Base-by-base conservation (phyloP, 2,797 vertebrate genomes). In the Syngnathus acus region DNA sequence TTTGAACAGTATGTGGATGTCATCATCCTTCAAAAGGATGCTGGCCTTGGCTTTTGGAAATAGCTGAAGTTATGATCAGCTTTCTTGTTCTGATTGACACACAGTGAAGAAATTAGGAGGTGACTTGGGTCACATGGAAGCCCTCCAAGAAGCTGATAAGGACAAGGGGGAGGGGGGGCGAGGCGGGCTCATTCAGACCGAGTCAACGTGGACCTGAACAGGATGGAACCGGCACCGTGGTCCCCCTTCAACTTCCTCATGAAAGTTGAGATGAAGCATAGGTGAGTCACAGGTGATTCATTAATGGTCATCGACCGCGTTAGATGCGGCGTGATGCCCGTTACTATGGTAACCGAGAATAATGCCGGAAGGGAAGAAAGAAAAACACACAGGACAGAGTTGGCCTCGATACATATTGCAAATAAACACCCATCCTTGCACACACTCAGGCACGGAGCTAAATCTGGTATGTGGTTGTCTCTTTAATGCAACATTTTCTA, bases 151-250 rank as follows among this genome's bases (percentile, higher is more conserved):
- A 75, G 77, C 65, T 71, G 77, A 77, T 73, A 70, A n/a, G 48
- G 59, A 16, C 72, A 65, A 66, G 82, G 74, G 32, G 32, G 32
- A 32, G 32, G 32, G 32, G 32, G 76, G 69, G 76, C 57, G 72
- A 70, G 32, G 65, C 63, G 80, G 79, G 75, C 84, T 87, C 84
- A 83, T 86, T 86, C 77, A 74, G 78, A 78, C 73, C 78, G 65
- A 80, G 84, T 81, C 72, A 85, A 86, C 84, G 87, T 86, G 85
- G 87, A 87, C 79, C 80, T 71, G 85, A 70, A 82, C 71, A 75
- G 82, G 79, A 79, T 73, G 77, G 86, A 75, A 74, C 76, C 72
- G 75, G 76, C 58, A n/a, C 58, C 57, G 4, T 17, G 19, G 58
- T 43, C n/a, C 59, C 59, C 11, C 26, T 2, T 37, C 54, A 57